phyloP scores from a whole-genome alignment of 2,888 invertebrate species.

The Cryptosula pallasiana region DNA sequence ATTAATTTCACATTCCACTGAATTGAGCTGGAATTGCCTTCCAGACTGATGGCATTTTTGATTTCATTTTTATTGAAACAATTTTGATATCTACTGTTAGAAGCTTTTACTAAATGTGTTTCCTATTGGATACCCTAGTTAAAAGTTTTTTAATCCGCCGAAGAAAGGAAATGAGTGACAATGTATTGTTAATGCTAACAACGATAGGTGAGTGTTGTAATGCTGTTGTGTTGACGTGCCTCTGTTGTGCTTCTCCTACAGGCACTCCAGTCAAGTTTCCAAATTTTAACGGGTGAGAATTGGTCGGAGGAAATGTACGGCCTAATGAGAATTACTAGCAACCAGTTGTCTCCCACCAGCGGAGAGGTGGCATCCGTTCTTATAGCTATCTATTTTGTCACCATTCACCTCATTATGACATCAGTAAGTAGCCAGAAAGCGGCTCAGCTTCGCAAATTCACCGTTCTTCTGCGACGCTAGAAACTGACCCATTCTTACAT shows the following conservation, averaged over 20 bases:
- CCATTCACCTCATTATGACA: slow-evolving; percentile 43
- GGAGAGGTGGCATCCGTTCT: slow-evolving; percentile 27
- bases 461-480: too few relatives aligned
- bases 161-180: slow-evolving; percentile 7
- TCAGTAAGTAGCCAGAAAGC: slow-evolving; percentile 42
- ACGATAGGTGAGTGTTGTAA: background rate
- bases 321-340: background rate
- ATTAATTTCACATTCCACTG: too few relatives aligned
- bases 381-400: slow-evolving; percentile 41
- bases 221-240: background rate
- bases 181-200: background rate
- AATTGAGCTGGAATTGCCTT: too few relatives aligned
- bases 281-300: slow-evolving; percentile 51
- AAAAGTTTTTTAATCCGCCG: too few relatives aligned
- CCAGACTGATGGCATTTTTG: too few relatives aligned
- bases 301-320: slow-evolving; percentile 37
- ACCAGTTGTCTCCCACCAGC: slow-evolving; percentile 25
- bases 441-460: too few relatives aligned
- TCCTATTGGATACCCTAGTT: too few relatives aligned
- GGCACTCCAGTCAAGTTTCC: slow-evolving; percentile 52
- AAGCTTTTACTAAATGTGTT: too few relatives aligned
- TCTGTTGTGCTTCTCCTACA: slow-evolving; percentile 29
- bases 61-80: too few relatives aligned
- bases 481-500: too few relatives aligned
- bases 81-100: too few relatives aligned